Base-by-base conservation (phyloP, 2,113 vertebrate genomes). In the Ochotona curzoniae region DNA sequence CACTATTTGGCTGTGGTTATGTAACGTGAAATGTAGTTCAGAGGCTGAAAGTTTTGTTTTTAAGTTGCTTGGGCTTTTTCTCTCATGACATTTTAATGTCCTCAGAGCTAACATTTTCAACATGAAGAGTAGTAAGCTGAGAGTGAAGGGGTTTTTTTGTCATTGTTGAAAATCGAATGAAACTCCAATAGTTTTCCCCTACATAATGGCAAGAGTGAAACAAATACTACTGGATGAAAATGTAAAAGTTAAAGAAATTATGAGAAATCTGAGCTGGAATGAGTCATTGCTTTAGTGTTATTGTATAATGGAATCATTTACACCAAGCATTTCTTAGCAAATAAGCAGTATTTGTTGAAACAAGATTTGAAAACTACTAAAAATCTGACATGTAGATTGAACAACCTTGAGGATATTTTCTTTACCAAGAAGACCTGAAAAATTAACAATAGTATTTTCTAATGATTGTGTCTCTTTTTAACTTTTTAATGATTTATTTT, bases 161-260 rank as follows among this genome's bases (percentile, higher is more conserved):
- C 25, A 38, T 11, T 89, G 79, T 89, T 63, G 92, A 83, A 91
- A 78, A 81, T 11, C 47, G 61, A 93, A 12, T 35, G 18, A 90
- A 73, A 28, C 5, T 61, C 38, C n/a, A 60, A 2, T 0, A 1
- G 23, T 89, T 83, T 38, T 60, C 66, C 8, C 7, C 9, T 8
- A 13, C 21, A 49, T 26, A 69, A 3, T 21, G 7, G 60, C 84
- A 12, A 83, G 15, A 74, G 20, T 26, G 44, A 80, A 26, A 91
- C 30, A 63, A 69, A 70, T 6, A 85, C 66, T 79, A 51, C 1
- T 60, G 26, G n/a, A 90, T 64, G 10, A 30, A 73, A 69, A 79
- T 10, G 1, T 8, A 79, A 51, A 90, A 47, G 23, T 23, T 2
- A 49, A 64, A 30, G 26, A 64, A 44, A 69, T 11, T n/a, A 12